A percentile compares a stretch with the other conserved stretches of the same genome.
Evolutionary conservation across 2,113 vertebrate species (phyloP).

Genomic region (Pandion haliaetus): DNA sequence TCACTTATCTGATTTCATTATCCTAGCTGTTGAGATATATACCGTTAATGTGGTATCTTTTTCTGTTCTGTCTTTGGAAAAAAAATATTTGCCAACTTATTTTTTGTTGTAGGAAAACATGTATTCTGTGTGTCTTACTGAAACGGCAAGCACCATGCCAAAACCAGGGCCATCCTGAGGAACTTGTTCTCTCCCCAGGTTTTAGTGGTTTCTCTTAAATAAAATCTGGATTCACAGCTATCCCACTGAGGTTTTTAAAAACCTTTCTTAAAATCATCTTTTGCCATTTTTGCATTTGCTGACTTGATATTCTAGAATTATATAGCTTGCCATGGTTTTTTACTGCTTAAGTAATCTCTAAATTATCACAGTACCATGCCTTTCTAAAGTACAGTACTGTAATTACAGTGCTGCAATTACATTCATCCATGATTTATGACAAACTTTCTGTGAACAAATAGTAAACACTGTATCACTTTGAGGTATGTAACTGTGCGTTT

Average conservation of each 20-base stretch:
- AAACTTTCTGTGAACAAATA: not conserved
- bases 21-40: not conserved
- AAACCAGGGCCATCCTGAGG: not conserved
- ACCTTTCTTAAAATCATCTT: not conserved
- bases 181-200: not conserved
- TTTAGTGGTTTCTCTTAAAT: slow-evolving; percentile 10
- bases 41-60: not conserved
- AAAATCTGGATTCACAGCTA: not conserved
- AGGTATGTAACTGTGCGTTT: not conserved
- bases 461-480: not conserved
- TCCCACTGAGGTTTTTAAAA: not conserved
- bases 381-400: not conserved
- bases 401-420: not conserved
- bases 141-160: not conserved
- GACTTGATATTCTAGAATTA: not conserved
- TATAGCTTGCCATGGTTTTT: not conserved
- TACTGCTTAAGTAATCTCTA: not conserved
- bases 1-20: not conserved
- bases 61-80: not conserved
- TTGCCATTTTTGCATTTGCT: slow-evolving; percentile 9
- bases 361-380: not conserved
- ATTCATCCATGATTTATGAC: not conserved
- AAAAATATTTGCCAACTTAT: not conserved
- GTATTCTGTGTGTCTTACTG: not conserved
- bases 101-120: not conserved